phyloP scores from a whole-genome alignment of 2,888 invertebrate genomes.

The Hoplodrina blanda region DNA sequence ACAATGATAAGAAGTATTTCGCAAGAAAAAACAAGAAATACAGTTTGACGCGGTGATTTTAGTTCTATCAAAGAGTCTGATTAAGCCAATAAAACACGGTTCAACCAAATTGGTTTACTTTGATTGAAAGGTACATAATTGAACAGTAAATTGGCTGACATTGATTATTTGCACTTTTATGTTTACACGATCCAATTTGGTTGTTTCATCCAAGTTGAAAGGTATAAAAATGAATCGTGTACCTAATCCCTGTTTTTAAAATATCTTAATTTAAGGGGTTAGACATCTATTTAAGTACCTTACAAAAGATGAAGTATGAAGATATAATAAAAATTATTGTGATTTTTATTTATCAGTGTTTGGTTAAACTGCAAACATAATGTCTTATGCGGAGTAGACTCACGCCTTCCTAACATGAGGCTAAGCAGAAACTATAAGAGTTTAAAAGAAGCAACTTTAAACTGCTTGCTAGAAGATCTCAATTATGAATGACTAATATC shows the following conservation, averaged over 20 bases:
- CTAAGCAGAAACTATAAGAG: too few species aligned
- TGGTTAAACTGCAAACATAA: not conserved
- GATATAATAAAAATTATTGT: slow-evolving; percentile 1
- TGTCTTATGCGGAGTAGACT: not conserved
- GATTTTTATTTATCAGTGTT: not conserved
- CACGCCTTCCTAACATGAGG: too few species aligned
- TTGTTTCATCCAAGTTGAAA: not conserved
- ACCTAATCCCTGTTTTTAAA: not conserved
- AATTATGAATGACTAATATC: not conserved
- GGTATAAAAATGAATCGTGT: not conserved
- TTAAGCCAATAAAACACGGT: not conserved
- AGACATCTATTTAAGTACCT: not conserved
- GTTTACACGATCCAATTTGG: not conserved
- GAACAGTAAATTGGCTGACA: not conserved
- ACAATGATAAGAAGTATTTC: too few species aligned
- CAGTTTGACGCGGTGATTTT: too few species aligned
- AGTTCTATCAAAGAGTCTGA: too few species aligned
- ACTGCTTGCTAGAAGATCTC: not conserved
- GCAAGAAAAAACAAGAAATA: too few species aligned
- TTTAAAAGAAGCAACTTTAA: not conserved
- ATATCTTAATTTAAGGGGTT: not conserved
- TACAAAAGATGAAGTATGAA: not conserved
- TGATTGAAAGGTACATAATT: not conserved
- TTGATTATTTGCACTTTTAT: not conserved
- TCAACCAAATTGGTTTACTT: not conserved